Conservation (phyloP, 2,113 vertebrate species). For the Raphicerus campestris region DNA sequence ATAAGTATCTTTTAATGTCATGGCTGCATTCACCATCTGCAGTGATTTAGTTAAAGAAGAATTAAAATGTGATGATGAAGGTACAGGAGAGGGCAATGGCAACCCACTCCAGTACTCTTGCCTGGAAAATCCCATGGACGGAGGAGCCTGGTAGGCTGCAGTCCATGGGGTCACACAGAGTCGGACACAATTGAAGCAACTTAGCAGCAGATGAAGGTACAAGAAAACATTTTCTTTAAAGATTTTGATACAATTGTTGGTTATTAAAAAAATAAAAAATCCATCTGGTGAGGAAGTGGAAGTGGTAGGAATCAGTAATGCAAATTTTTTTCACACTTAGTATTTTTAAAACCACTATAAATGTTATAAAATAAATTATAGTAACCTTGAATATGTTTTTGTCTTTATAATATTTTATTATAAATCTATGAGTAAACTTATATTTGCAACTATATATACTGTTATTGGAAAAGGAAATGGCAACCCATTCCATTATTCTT, state of each 20-base stretch:
- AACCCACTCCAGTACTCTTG: no score
- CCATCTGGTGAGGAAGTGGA: not conserved
- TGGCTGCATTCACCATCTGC: not conserved
- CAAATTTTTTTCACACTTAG: not conserved
- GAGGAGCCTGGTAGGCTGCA: no score
- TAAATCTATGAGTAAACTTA: not conserved
- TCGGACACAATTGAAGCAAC: no score
- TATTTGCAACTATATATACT: not conserved
- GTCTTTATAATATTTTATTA: not conserved
- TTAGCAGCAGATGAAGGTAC: not conserved
- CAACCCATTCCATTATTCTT: not conserved
- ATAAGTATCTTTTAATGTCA: not conserved
- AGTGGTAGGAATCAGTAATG: not conserved
- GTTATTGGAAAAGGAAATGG: not conserved
- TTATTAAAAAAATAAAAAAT: not conserved
- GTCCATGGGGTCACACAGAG: no score
- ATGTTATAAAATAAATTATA: not conserved
- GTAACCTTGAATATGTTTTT: not conserved
- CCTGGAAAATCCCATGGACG: no score
- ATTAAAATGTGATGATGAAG: not conserved
- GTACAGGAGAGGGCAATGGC: not conserved
- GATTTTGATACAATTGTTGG: not conserved
- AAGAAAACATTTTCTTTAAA: not conserved
- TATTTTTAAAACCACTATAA: not conserved
- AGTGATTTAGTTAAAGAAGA: not conserved